phyloP scores from a whole-genome alignment of 2,888 invertebrate genomes.

The Thymelicus acteon region DNA sequence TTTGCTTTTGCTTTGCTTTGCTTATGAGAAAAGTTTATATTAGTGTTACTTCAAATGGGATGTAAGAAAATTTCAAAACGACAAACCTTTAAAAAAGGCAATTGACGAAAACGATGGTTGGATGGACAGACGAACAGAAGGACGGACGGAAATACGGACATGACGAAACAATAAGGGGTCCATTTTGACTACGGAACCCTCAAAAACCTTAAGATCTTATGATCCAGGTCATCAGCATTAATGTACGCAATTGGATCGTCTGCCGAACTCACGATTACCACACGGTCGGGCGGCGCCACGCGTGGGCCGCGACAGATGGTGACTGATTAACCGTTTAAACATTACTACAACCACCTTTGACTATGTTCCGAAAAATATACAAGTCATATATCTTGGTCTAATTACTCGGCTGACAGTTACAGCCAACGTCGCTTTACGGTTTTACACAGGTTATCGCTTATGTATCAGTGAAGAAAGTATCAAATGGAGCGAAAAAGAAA shows the following conservation, averaged over 20 bases:
- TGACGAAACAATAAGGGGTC: too few species aligned
- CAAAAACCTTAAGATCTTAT: too few species aligned
- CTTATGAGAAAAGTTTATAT: too few species aligned
- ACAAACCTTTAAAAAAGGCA: too few species aligned
- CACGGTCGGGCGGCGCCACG: conserved; percentile 64
- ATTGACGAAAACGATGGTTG: too few species aligned
- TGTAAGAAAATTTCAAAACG: too few species aligned
- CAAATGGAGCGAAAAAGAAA: not conserved
- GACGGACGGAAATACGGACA: too few species aligned
- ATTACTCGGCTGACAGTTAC: conserved; percentile 25
- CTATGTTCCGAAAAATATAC: conserved; percentile 56
- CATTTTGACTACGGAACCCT: too few species aligned
- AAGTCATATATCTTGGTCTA: conserved; percentile 43
- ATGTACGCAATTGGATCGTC: conserved; percentile 31
- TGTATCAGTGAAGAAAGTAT: not conserved
- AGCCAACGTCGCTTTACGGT: not conserved
- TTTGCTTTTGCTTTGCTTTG: too few species aligned
- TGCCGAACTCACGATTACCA: conserved; percentile 50
- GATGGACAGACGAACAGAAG: too few species aligned
- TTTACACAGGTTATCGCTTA: not conserved
- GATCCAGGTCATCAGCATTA: not conserved
- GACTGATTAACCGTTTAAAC: conserved; percentile 79
- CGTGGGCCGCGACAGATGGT: conserved; percentile 74
- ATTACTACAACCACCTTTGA: conserved; percentile 60
- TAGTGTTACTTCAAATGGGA: not conserved